Conservation (phyloP, 1,140 invertebrate genomes). For the Oedothorax gibbosus region DNA sequence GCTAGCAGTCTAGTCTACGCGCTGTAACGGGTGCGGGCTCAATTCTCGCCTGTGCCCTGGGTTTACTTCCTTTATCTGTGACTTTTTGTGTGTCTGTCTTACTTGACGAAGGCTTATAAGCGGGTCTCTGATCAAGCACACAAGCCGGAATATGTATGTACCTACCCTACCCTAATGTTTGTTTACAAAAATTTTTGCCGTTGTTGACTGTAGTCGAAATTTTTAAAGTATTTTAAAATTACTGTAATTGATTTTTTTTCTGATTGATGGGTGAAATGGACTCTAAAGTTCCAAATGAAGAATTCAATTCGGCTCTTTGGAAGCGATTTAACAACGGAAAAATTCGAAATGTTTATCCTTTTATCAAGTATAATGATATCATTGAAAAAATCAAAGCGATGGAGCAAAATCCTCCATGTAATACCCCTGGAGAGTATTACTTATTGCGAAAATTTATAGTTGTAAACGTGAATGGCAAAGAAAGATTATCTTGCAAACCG, state of each 20-base stretch:
- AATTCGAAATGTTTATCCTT: conserved; percentile 55
- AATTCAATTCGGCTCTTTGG: conserved; percentile 54
- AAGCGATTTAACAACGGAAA: conserved; percentile 43
- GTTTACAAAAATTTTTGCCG: too few relatives aligned
- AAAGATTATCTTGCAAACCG: conserved; percentile 39
- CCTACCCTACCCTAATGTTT: too few relatives aligned
- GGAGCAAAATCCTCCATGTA: conserved; percentile 48
- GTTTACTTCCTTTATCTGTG: too few relatives aligned
- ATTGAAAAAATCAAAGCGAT: conserved; percentile 54
- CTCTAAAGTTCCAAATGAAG: conserved; percentile 28
- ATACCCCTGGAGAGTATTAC: conserved; percentile 53
- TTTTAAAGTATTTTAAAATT: neutral
- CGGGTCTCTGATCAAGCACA: too few relatives aligned
- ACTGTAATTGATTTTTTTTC: neutral
- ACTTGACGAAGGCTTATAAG: too few relatives aligned
- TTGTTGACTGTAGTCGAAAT: neutral
- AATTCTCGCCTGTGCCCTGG: too few relatives aligned
- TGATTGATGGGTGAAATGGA: conserved; percentile 21
- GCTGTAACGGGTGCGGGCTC: too few relatives aligned
- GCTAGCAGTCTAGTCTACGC: too few relatives aligned
- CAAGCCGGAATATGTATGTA: too few relatives aligned
- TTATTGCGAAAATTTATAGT: conserved; percentile 51
- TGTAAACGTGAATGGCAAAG: conserved; percentile 39
- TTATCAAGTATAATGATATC: conserved; percentile 49
- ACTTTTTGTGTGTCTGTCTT: too few relatives aligned